These are phyloP conservation scores for Chrysaora quinquecirrha DNA, from an alignment of 30 jellyfish, hydroid and myxozoan genomes.

Conservation along the genomic window DNA sequence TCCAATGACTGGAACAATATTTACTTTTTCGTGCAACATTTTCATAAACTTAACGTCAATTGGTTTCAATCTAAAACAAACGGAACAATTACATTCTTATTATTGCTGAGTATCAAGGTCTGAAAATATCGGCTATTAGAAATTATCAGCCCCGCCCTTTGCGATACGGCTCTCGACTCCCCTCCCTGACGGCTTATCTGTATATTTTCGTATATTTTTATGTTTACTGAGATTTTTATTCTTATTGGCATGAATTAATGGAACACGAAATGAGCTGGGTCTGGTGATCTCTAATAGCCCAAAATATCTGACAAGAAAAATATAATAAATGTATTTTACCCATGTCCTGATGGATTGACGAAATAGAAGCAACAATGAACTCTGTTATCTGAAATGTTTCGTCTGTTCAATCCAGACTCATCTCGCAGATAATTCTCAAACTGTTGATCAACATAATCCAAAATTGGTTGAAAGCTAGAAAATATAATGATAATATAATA, in stretches of 20 bases:
- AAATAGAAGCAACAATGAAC: conserved; percentile 97
- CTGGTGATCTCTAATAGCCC: no score
- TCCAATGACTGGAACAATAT: conserved; percentile 95
- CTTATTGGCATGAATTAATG: no score
- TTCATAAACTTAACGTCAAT: conserved; percentile 91
- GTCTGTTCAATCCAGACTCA: conserved; percentile 97
- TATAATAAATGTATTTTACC: conserved; percentile 49
- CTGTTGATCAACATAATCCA: conserved; percentile 88
- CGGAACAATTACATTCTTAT: no score
- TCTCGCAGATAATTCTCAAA: conserved; percentile 91
- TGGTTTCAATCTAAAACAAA: conserved; percentile 74
- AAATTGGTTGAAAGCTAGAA: conserved; percentile 89
- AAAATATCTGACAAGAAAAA: no score
- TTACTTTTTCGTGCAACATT: conserved; percentile 81
- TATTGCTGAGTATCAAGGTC: no score
- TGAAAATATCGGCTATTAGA: no score
- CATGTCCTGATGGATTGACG: conserved; percentile 96
- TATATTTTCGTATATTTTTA: no score
- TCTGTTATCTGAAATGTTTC: conserved; percentile 93
- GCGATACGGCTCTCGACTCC: no score
- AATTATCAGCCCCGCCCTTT: no score
- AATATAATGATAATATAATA: neutral
- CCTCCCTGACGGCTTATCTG: no score
- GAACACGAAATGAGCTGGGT: no score
- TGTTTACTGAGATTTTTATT: no score